Base-by-base conservation (phyloP, 2,113 vertebrate species). In the Odobenus rosmarus region DNA sequence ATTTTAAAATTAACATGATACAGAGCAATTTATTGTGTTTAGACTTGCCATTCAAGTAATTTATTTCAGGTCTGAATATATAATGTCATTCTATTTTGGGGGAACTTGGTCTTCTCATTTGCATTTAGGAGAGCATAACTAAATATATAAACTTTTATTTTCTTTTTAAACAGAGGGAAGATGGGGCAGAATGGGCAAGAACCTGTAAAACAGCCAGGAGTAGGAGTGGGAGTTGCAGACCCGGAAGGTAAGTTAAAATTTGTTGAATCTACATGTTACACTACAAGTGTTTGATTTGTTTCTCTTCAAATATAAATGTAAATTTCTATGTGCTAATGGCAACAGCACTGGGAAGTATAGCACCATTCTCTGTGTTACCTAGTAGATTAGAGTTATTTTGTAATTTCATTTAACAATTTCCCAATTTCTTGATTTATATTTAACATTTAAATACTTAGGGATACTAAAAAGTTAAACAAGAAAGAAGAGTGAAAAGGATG, bases 111-210 rank as follows among this genome's bases (percentile, higher is more conserved):
- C 28, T 95, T n/a, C 26, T 79, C 8, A 39, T 79, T 93, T 95
- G 51, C 84, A 36, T 53, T 26, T 26, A 39, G 4, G 7, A 4
- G 33, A 59, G 79, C 81, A 62, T 49, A 97, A 87, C 95, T 59
- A 61, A 62, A 42, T 67, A n/a, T 4, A 24, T 72, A 82, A 82
- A 8, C 31, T 18, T 97, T 9, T 95, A 46, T 98, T 97, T 98
- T 96, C 16, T 53, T 76, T 93, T n/a, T 18, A 90, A 97, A 99
- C 96, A 99, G 99, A 97, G 99, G 99, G 97, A 99, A 99, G 98
- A 99, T 99, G 96, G 99, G 99, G 93, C 99, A 99, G 74, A 99
- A 99, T 67, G 99, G 99, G 96, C 99, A 99, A 97, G 99, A 99
- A 8, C 96, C 98, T 39, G 39, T 99, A 83, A 99, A 99, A 79